These are phyloP conservation scores for Opisthograptis luteolata DNA, from an alignment of 2,888 invertebrate genomes.

Conservation along the genomic window DNA sequence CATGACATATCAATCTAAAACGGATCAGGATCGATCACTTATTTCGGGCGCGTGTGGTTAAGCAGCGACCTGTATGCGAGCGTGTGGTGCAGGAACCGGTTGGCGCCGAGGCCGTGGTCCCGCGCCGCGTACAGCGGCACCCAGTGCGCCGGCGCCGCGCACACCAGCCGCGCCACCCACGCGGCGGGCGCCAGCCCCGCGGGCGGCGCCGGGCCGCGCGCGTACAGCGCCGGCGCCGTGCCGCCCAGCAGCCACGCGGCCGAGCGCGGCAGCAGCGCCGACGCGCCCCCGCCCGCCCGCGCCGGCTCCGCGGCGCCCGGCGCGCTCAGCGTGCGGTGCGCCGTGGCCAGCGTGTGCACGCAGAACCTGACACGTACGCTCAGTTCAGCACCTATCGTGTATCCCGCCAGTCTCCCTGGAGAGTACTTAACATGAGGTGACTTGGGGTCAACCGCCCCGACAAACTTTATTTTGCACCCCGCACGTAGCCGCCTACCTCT, in stretches of 20 bases:
- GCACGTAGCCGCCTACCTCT: no score
- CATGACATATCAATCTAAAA: no score
- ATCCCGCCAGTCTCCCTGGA: no score
- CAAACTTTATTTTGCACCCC: no score
- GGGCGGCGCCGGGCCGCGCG: slow-evolving; percentile 6
- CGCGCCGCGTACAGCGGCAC: slow-evolving; percentile 92
- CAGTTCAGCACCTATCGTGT: no score
- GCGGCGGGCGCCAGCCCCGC: slow-evolving; percentile 80
- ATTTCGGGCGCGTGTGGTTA: no score
- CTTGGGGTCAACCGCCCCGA: no score
- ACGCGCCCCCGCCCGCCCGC: slow-evolving; percentile 60
- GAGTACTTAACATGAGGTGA: no score
- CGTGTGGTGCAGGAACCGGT: slow-evolving; percentile 95
- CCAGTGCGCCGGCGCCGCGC: slow-evolving; percentile 92
- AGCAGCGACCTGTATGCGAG: slow-evolving; percentile 86
- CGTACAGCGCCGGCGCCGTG: slow-evolving; percentile 41
- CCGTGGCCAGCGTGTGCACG: slow-evolving; percentile 77
- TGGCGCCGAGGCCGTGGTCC: slow-evolving; percentile 94
- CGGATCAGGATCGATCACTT: no score
- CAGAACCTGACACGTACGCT: slow-evolving; percentile 67
- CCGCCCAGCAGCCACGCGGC: slow-evolving; percentile 22
- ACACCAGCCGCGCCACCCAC: slow-evolving; percentile 87
- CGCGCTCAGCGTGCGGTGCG: slow-evolving; percentile 72
- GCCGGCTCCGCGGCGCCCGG: slow-evolving; percentile 62
- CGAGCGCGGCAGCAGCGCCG: slow-evolving; percentile 39